Evolutionary conservation across 2,113 vertebrate genomes (phyloP).

Genomic region (Pseudorhombus dupliciocellatus): DNA sequence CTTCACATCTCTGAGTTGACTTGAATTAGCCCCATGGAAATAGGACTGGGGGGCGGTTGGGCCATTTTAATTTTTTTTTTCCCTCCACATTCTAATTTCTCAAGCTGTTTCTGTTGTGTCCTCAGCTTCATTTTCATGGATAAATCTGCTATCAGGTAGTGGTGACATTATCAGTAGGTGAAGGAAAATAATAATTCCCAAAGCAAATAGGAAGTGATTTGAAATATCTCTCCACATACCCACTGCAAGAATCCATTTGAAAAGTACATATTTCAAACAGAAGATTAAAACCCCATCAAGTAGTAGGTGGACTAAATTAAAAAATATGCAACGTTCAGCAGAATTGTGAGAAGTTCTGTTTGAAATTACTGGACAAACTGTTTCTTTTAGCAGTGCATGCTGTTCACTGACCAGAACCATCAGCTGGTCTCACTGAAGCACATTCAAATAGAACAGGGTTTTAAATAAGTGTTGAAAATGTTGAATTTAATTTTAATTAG

Average conservation of each 20-base stretch:
- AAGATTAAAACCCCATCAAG: conserved; percentile 43
- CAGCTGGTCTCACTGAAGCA: not conserved
- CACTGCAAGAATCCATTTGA: conserved; percentile 18
- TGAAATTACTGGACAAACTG: not conserved
- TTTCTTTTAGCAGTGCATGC: conserved; percentile 9
- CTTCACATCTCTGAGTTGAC: not conserved
- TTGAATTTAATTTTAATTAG: not conserved
- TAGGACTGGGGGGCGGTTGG: not conserved
- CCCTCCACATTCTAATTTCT: not conserved
- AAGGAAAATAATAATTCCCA: not conserved
- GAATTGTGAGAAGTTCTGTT: not conserved
- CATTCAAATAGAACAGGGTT: conserved; percentile 1
- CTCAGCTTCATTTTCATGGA: not conserved
- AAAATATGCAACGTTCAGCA: conserved; percentile 21
- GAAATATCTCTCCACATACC: conserved; percentile 18
- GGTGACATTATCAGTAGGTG: conserved; percentile 16
- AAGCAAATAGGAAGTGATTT: conserved; percentile 4
- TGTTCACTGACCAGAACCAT: no score
- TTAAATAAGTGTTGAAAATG: not conserved
- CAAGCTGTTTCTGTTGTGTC: not conserved
- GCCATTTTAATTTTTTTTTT: not conserved
- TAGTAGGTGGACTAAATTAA: conserved; percentile 3
- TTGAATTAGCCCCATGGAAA: not conserved
- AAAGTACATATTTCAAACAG: conserved; percentile 41
- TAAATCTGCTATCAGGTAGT: not conserved